A percentile compares a stretch with the other conserved stretches of the same genome.
phyloP scores from a whole-genome alignment of 2,888 invertebrate species.

The Cantharis flavilabris region DNA sequence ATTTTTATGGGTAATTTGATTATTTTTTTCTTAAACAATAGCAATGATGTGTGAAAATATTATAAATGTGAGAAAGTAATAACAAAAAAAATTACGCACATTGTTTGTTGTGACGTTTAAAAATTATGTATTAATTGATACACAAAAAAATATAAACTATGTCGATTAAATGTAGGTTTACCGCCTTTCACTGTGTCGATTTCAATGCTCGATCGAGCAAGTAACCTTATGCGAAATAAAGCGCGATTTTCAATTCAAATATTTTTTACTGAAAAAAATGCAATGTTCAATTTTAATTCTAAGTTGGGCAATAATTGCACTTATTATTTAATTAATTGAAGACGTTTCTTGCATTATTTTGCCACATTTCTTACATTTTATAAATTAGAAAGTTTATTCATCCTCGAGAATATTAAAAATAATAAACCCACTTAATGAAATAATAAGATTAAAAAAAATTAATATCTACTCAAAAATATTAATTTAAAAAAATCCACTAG shows the following conservation, averaged over 20 bases:
- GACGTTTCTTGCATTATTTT: neutral
- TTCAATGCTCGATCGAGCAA: conserved; percentile 28
- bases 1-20: neutral
- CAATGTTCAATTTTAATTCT: neutral
- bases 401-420: neutral
- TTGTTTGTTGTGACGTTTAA: conserved; percentile 1
- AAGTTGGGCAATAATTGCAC: neutral
- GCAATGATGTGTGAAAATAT: conserved; percentile 14
- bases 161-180: conserved; percentile 5
- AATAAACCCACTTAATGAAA: neutral
- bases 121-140: conserved; percentile 3
- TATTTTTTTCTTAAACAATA: neutral
- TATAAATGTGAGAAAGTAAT: conserved; percentile 11
- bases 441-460: neutral
- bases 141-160: neutral
- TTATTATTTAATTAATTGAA: neutral
- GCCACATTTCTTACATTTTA: neutral
- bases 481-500: neutral
- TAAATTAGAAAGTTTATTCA: neutral
- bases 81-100: neutral
- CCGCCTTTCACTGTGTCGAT: conserved; percentile 34
- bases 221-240: conserved; percentile 31
- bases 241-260: conserved; percentile 8
- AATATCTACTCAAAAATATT: neutral
- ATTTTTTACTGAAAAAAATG: neutral